These are phyloP conservation scores for Volucella bombylans DNA, from an alignment of 2,888 invertebrate genomes.

Conservation along the genomic window DNA sequence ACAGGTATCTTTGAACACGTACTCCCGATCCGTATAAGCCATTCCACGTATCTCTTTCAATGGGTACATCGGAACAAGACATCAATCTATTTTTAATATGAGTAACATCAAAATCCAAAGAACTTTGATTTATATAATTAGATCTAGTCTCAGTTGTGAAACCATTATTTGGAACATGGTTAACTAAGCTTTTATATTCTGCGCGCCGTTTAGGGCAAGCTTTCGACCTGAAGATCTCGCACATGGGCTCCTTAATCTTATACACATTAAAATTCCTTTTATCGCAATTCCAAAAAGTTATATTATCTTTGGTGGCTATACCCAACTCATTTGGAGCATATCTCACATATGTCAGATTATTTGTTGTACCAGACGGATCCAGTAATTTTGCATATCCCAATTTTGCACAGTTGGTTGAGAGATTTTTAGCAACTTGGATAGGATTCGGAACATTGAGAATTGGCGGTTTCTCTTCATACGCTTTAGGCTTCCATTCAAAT, in stretches of 20 bases:
- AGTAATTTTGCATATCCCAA: slow-evolving; percentile 77
- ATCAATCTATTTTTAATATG: slow-evolving; percentile 55
- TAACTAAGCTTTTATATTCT: slow-evolving; percentile 76
- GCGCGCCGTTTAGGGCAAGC: slow-evolving; percentile 76
- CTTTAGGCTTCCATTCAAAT: slow-evolving; percentile 74
- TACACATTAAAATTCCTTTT: slow-evolving; percentile 50
- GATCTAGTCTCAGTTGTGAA: slow-evolving; percentile 77
- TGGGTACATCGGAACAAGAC: slow-evolving; percentile 70
- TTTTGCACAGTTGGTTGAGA: slow-evolving; percentile 77
- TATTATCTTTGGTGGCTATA: slow-evolving; percentile 77
- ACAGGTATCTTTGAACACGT: slow-evolving; percentile 75
- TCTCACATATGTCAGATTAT: slow-evolving; percentile 77
- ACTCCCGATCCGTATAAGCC: slow-evolving; percentile 79
- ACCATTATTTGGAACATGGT: slow-evolving; percentile 79
- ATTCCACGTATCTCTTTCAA: slow-evolving; percentile 76
- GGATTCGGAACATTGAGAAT: slow-evolving; percentile 58
- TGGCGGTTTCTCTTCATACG: neutral
- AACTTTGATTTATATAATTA: slow-evolving; percentile 74
- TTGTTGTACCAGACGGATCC: slow-evolving; percentile 79
- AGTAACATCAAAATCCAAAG: neutral
- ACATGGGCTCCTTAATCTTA: slow-evolving; percentile 76
- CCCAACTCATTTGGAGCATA: slow-evolving; percentile 75
- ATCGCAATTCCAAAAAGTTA: slow-evolving; percentile 81
- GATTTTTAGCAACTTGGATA: slow-evolving; percentile 74
- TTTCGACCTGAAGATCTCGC: slow-evolving; percentile 74